These are phyloP conservation scores for Idaea dimidiata DNA, from an alignment of 2,888 invertebrate genomes.

Conservation along the genomic window DNA sequence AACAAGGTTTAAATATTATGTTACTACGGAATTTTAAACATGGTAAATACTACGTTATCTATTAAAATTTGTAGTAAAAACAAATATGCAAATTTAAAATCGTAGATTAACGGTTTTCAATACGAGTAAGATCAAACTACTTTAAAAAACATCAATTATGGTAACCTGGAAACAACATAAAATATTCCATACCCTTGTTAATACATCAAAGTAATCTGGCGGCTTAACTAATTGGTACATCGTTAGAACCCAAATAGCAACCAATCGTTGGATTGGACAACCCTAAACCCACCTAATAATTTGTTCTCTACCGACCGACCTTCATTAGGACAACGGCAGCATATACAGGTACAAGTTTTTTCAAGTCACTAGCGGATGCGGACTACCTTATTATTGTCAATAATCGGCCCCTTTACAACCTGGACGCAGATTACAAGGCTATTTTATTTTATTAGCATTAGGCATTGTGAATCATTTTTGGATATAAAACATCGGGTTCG, in stretches of 20 bases:
- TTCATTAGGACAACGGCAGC: conserved; percentile 51
- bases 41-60: too few species aligned
- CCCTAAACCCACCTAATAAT: conserved; percentile 44
- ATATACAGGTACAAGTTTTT: conserved; percentile 67
- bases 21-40: too few species aligned
- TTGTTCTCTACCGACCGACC: conserved; percentile 51
- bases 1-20: too few species aligned
- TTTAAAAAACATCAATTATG: not conserved
- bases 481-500: not conserved
- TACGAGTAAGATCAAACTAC: too few species aligned
- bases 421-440: conserved; percentile 29
- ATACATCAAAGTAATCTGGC: not conserved
- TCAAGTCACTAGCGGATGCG: conserved; percentile 44
- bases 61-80: too few species aligned
- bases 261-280: conserved; percentile 16
- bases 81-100: too few species aligned
- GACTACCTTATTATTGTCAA: conserved; percentile 54
- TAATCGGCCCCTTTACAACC: conserved; percentile 47
- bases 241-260: not conserved
- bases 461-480: conserved; percentile 8
- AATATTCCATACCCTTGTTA: not conserved
- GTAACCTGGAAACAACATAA: not conserved
- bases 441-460: conserved; percentile 49
- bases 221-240: not conserved
- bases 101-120: too few species aligned